These are phyloP conservation scores for Carcinoscorpius rotundicauda DNA, from an alignment of 1,140 invertebrate genomes.

Conservation along the genomic window DNA sequence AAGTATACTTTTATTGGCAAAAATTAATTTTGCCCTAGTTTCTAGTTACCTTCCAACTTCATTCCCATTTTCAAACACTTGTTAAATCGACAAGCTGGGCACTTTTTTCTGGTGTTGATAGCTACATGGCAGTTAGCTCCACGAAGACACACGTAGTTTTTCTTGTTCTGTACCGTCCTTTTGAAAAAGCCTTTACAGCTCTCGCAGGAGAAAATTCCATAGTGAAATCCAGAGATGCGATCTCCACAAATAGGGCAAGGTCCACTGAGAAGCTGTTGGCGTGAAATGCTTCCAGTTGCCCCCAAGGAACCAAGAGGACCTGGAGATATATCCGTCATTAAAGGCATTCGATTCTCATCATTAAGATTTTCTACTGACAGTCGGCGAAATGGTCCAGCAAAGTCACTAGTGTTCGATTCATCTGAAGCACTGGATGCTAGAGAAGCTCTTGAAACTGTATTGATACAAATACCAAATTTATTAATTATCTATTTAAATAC, in stretches of 20 bases:
- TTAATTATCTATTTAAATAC: no score
- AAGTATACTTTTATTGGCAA: no score
- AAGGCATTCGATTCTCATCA: constrained; percentile 11
- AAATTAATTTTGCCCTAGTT: neutral
- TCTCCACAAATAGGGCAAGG: constrained; percentile 91
- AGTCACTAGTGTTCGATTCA: constrained; percentile 21
- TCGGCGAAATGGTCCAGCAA: constrained; percentile 16
- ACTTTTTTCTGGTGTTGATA: constrained; percentile 87
- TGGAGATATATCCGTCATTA: constrained; percentile 13
- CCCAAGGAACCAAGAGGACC: constrained; percentile 11
- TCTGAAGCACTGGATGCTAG: constrained; percentile 19
- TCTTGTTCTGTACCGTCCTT: constrained; percentile 92
- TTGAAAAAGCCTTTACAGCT: constrained; percentile 98
- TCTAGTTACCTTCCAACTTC: constrained; percentile 75
- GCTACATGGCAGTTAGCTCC: constrained; percentile 79
- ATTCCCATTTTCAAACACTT: constrained; percentile 93
- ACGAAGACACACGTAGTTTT: constrained; percentile 87
- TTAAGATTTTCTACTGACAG: constrained; percentile 15
- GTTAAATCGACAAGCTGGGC: constrained; percentile 91
- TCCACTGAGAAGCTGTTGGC: constrained; percentile 38
- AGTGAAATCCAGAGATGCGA: constrained; percentile 89
- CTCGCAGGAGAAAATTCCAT: constrained; percentile 93
- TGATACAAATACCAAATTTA: no score
- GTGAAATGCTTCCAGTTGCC: constrained; percentile 18
- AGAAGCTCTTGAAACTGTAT: no score